Percentiles rank a stretch among this genome's conserved stretches.
Conservation (phyloP, 2,888 invertebrate species). For the Palloptera scutellata region DNA sequence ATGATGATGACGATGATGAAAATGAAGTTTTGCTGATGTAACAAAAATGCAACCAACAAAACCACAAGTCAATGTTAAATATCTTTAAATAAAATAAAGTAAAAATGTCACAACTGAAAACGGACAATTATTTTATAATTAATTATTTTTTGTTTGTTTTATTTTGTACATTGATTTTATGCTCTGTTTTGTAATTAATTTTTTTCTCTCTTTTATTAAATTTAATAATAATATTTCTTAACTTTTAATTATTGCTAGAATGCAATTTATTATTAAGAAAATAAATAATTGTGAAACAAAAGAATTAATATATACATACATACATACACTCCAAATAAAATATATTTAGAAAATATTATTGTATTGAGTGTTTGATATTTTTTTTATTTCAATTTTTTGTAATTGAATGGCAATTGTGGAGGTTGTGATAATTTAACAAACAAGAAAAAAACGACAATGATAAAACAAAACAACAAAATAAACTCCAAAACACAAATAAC, state of each 20-base stretch:
- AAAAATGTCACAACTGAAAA: no score
- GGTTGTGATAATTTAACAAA: constrained; percentile 33
- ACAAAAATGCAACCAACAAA: no score
- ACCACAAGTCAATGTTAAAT: constrained; percentile 11
- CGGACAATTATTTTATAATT: no score
- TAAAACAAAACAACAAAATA: constrained; percentile 5
- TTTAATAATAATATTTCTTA: no score
- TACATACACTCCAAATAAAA: no score
- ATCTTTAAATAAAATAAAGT: no score
- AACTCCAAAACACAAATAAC: neutral
- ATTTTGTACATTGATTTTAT: no score
- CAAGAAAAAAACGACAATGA: neutral
- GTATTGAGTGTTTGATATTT: no score
- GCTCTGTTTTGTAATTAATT: no score
- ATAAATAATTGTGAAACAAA: neutral
- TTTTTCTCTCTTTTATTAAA: constrained; percentile 8
- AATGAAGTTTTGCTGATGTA: no score
- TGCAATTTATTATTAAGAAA: constrained; percentile 18
- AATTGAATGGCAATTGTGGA: constrained; percentile 18
- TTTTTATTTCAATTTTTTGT: constrained; percentile 19
- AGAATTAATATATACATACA: neutral
- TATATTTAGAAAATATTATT: neutral
- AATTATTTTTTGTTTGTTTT: no score
- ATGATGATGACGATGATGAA: no score
- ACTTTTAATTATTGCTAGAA: constrained; percentile 32